Percentiles rank a stretch among this genome's conserved stretches.
Evolutionary conservation across 2,113 vertebrate genomes (phyloP).

Genomic region (Odontophorus gujanensis): DNA sequence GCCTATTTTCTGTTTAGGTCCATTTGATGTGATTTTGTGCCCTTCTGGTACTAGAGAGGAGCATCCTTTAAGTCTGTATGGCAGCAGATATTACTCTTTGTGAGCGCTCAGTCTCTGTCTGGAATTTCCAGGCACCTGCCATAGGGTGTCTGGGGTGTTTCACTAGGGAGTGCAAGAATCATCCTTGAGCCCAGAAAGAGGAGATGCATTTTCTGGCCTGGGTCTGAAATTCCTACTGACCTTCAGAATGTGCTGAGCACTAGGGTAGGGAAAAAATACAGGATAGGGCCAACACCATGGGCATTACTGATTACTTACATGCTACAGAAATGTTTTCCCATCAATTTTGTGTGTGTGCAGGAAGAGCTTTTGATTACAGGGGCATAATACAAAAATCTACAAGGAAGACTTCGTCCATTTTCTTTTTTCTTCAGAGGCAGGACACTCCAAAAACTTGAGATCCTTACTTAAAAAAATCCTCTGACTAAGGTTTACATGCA

Average conservation of each 20-base stretch:
- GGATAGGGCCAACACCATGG: not conserved
- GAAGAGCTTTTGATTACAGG: not conserved
- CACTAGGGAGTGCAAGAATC: not conserved
- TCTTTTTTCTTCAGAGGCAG: not conserved
- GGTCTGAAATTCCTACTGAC: not conserved
- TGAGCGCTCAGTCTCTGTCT: not conserved
- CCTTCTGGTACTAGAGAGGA: not conserved
- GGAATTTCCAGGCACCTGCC: not conserved
- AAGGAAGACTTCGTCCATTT: not conserved
- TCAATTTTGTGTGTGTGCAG: not conserved
- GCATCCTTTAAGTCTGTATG: not conserved
- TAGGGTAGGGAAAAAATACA: not conserved
- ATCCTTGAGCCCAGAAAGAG: not conserved
- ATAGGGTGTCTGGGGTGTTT: not conserved
- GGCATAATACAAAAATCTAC: not conserved
- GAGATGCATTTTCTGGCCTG: not conserved
- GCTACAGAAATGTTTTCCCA: not conserved
- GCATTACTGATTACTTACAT: not conserved
- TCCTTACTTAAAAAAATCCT: not conserved
- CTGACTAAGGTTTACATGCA: not conserved
- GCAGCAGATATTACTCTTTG: not conserved
- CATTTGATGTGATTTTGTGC: not conserved
- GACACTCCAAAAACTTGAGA: not conserved
- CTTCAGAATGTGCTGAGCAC: not conserved
- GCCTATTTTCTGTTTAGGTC: not conserved